Base-by-base conservation (phyloP, 2,888 invertebrate genomes). In the Acanthoscelides obtectus region DNA sequence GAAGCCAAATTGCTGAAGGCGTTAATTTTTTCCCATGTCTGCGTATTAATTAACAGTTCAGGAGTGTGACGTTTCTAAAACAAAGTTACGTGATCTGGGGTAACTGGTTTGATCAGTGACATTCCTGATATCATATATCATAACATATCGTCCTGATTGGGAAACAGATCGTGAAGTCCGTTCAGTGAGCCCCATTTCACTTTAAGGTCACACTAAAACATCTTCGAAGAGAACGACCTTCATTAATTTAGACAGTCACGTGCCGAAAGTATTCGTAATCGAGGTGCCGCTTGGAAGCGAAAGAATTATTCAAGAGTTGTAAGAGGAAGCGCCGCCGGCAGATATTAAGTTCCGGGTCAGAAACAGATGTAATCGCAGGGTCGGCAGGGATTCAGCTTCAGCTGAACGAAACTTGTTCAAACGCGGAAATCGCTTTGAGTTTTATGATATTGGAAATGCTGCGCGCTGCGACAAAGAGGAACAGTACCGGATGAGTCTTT, bases 301-400 rank as follows among this genome's bases (percentile, higher is more conserved):
- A 45, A 45, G 3, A 45, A 45, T 45, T 45, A 45, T 45, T 45
- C 45, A 45, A 12, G 20, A 69, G 64, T 22, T 69, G 69, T 69
- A 64, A 45, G 64, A 64, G 25, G 64, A 64, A 69, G 25, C 69
- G 64, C n/a, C 20, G 69, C n/a, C 20, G 69, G 12, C 22, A 72
- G 75, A 77, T 69, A 71, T 69, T 69, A 71, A 71, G 66, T 71
- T 69, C 63, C 22, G 71, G 71, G 74, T 73, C 74, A 20, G 71
- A 73, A 75, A 75, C 75, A 77, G 75, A 76, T 77, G 77, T 75
- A 69, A 73, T 71, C 73, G 72, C 70, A n/a, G 65, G 65, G 69
- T 64, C 64, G 25, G 69, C 68, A 68, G 63, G 45, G 63, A 68
- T 68, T 68, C 68, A 20, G 64, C 6, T 45, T 45, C 45, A 45